Percentiles rank a stretch among this genome's conserved stretches.
These are phyloP conservation scores for Pelobates cultripes DNA, from an alignment of 2,797 vertebrate species.

Conservation along the genomic window DNA sequence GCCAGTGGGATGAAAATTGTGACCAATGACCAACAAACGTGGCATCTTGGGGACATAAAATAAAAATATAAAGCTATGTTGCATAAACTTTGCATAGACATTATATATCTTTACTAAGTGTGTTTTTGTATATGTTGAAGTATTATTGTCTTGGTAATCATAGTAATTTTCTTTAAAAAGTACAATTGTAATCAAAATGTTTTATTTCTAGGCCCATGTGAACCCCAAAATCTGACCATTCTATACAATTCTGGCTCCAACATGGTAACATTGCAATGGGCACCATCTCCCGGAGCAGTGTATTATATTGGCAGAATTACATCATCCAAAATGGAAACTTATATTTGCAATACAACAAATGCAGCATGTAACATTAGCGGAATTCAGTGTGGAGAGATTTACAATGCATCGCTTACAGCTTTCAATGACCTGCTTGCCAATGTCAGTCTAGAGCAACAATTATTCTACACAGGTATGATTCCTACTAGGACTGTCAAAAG, in stretches of 20 bases:
- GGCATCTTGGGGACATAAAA: no score
- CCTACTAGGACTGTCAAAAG: not conserved
- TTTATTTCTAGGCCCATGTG: constrained; percentile 25
- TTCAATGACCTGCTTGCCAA: constrained; percentile 29
- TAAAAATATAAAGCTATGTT: no score
- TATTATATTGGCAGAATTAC: not conserved
- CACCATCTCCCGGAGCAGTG: not conserved
- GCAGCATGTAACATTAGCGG: constrained; percentile 18
- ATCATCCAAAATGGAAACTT: not conserved
- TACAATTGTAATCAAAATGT: no score
- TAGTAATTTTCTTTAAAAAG: no score
- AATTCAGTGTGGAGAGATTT: constrained; percentile 40
- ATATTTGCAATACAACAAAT: constrained; percentile 22
- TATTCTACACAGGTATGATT: constrained; percentile 24
- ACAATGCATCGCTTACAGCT: constrained; percentile 26
- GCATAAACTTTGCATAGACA: no score
- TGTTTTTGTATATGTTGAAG: no score
- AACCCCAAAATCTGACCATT: constrained; percentile 25
- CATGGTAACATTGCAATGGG: constrained; percentile 21
- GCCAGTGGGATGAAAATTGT: no score
- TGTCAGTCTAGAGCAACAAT: not conserved
- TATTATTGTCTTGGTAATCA: no score
- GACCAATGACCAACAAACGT: no score
- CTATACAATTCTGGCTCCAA: constrained; percentile 13
- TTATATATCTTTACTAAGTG: no score